phyloP scores from a whole-genome alignment of 2,113 vertebrate genomes.

The Silurus asotus region DNA sequence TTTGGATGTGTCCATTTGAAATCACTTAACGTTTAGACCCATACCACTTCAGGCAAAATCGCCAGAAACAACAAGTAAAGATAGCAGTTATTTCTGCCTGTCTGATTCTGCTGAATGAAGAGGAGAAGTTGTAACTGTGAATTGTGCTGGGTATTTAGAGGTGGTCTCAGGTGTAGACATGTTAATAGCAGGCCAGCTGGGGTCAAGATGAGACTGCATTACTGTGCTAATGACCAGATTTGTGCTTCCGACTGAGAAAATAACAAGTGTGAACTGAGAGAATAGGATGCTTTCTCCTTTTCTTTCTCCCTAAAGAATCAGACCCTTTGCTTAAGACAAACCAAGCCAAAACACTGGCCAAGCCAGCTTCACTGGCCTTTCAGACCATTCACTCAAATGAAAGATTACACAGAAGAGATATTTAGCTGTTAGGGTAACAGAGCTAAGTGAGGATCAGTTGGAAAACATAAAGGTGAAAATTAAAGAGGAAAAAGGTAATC shows the following conservation, averaged over 20 bases:
- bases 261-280: conserved; percentile 32
- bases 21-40: conserved; percentile 82
- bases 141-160: conserved; percentile 87
- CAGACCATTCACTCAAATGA: conserved; percentile 43
- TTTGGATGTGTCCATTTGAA: conserved; percentile 73
- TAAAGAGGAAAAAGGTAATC: background rate
- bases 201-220: conserved; percentile 70
- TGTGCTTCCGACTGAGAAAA: conserved; percentile 74
- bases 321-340: conserved; percentile 29
- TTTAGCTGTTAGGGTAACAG: conserved; percentile 19
- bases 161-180: conserved; percentile 87
- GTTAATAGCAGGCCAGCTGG: conserved; percentile 83
- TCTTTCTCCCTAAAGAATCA: conserved; percentile 30
- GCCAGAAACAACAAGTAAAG: conserved; percentile 71
- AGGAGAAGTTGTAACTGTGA: conserved; percentile 85
- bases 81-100: conserved; percentile 57
- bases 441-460: conserved; percentile 9
- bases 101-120: conserved; percentile 81
- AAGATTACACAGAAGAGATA: conserved; percentile 36
- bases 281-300: conserved; percentile 8
- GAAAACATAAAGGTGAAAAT: background rate
- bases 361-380: conserved; percentile 42
- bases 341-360: conserved; percentile 21
- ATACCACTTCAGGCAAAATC: conserved; percentile 84
- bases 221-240: conserved; percentile 84